phyloP scores from a whole-genome alignment of 2,888 invertebrate genomes.

The Trissolcus brochymenae region DNA sequence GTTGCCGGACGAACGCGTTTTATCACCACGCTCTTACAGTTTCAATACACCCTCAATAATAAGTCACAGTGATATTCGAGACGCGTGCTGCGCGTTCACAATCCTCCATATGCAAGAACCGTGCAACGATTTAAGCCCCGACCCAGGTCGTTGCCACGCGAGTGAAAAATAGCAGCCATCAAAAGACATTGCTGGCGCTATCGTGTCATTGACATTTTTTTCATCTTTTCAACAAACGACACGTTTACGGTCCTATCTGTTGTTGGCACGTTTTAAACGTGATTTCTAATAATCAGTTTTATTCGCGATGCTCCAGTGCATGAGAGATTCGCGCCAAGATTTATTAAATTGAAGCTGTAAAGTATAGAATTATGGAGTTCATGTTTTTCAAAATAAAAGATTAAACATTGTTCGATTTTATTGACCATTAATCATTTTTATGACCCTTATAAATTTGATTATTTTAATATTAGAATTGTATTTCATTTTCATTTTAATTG shows the following conservation, averaged over 20 bases:
- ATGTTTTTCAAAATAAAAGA: too few species aligned
- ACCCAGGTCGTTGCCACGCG: constrained; percentile 35
- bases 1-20: constrained; percentile 71
- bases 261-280: constrained; percentile 39
- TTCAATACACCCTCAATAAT: constrained; percentile 77
- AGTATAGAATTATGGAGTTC: too few species aligned
- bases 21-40: constrained; percentile 75
- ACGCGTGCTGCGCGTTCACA: constrained; percentile 63
- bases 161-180: constrained; percentile 69
- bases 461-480: too few species aligned
- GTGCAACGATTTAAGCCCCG: constrained; percentile 48
- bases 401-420: too few species aligned
- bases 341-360: too few species aligned
- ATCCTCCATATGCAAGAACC: constrained; percentile 54
- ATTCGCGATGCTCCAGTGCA: constrained; percentile 6
- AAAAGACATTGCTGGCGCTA: constrained; percentile 59
- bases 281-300: constrained; percentile 48
- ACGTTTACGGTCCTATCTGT: constrained; percentile 48
- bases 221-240: constrained; percentile 45
- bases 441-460: too few species aligned
- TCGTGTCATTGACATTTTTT: constrained; percentile 53
- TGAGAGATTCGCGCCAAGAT: too few species aligned
- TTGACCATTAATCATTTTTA: too few species aligned
- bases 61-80: constrained; percentile 66
- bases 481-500: too few species aligned